A percentile compares a stretch with the other conserved stretches of the same genome.
Evolutionary conservation across 2,113 vertebrate species (phyloP).

Genomic region (Picathartes gymnocephalus): DNA sequence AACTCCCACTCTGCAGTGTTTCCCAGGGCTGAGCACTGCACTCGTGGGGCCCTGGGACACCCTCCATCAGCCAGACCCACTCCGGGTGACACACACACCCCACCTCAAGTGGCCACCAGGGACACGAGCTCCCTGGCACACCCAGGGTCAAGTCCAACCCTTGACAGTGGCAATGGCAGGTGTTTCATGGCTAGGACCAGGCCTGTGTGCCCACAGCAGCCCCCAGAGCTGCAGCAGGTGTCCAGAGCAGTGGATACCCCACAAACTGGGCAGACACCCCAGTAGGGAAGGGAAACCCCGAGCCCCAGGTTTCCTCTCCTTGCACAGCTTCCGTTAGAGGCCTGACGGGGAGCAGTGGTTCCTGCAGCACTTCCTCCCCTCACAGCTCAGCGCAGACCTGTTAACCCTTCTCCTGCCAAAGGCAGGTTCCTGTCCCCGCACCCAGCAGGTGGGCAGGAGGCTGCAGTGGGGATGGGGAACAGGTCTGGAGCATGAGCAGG

Average conservation of each 20-base stretch:
- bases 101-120: neutral
- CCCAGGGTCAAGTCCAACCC: constrained; percentile 16
- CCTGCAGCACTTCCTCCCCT: constrained; percentile 46
- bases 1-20: neutral
- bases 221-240: fast-evolving
- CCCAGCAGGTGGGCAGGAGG: no score
- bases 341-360: neutral
- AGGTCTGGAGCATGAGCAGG: neutral
- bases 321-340: constrained; percentile 41
- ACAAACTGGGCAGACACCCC: neutral
- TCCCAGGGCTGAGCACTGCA: neutral
- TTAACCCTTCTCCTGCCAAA: constrained; percentile 6
- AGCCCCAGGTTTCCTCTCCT: neutral
- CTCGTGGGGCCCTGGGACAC: fast-evolving
- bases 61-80: neutral
- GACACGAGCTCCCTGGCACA: neutral
- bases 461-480: neutral
- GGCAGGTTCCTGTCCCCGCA: neutral
- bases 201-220: neutral
- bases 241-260: fast-evolving
- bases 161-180: neutral
- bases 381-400: neutral
- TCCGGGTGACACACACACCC: neutral
- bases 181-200: neutral
- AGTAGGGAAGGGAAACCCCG: neutral